Evolutionary conservation across 2,888 invertebrate species (phyloP), one percentile per base, ranked within the genome.

Genomic region (Romanomermis culicivorax): DNA sequence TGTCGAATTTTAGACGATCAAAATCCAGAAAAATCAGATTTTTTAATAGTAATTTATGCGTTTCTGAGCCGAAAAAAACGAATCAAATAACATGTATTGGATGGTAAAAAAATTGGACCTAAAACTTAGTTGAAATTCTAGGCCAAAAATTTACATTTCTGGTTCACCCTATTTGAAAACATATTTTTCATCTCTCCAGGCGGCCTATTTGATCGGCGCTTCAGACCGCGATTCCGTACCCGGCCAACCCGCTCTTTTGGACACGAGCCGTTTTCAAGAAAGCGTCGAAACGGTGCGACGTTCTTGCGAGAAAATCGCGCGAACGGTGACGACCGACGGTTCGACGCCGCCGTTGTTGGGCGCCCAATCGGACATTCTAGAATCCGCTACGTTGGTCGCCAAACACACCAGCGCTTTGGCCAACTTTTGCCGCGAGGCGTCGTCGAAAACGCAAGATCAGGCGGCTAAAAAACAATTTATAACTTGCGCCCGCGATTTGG

Each of bases 401-500:
- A 89, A 88, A 69, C 88, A 95, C 73, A 93, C 95, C 0, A 85
- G 86, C 59, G 81, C 87, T 4, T 76, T 97, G 52, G 95, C 95
- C 72, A 91, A 89, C 68, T 84, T 89, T 42, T 95, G 95, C 68
- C 79, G 93, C 29, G 78, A 81, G 53, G 93, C 95, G 0, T 89
- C 89, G 29, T 83, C 84, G 59, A 83, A 83, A 66, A 87, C 88
- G 1, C 78, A 77, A 56, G 86, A 86, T 71, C 85, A 89, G 0
- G 83, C 83, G 2, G 88, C 88, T 55, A 93, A 93, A 73, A 74
- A 89, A 30, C 91, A 91, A 71, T 93, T 97, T 71, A 91, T 97
- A 54, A 88, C 93, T 69, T 84, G 87, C 60, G 95, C 95, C 54
- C 89, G 91, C 70, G 89, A 93, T 65, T 88, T 97, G 1, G 95